phyloP scores from a whole-genome alignment of 2,888 invertebrate genomes.

The Xestoiulus laeticollis region DNA sequence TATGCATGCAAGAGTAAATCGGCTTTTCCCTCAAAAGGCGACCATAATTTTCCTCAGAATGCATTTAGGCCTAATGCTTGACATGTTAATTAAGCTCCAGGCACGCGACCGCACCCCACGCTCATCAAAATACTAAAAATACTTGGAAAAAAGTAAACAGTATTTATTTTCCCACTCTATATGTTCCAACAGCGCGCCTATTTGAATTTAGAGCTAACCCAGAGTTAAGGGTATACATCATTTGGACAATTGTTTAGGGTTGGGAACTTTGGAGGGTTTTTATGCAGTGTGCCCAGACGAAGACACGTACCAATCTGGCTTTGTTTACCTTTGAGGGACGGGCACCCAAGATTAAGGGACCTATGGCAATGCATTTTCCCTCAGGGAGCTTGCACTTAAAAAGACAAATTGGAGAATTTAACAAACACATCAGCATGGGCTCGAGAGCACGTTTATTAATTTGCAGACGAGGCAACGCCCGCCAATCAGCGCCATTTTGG shows the following conservation, averaged over 20 bases:
- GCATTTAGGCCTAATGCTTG: background rate
- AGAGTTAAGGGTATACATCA: background rate
- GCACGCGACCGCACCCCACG: conserved; percentile 11
- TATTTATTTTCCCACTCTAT: conserved; percentile 1
- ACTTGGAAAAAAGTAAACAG: background rate
- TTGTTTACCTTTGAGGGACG: conserved; percentile 1
- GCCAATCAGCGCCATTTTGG: background rate
- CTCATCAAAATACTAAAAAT: conserved; percentile 26
- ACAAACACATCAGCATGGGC: background rate
- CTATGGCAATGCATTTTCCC: background rate
- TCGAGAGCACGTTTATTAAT: conserved; percentile 9
- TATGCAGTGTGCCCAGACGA: background rate
- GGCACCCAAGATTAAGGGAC: background rate
- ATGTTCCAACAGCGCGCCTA: background rate
- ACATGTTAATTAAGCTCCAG: background rate
- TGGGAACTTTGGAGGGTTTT: too few relatives aligned
- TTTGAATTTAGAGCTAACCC: background rate
- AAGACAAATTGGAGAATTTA: background rate
- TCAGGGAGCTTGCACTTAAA: background rate
- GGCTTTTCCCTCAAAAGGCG: background rate
- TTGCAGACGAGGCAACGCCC: conserved; percentile 1
- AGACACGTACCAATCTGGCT: background rate
- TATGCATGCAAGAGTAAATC: background rate
- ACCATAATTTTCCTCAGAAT: background rate
- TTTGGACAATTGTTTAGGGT: background rate